Evolutionary conservation across 1,140 invertebrate genomes (phyloP), one percentile per base, ranked within the genome.

Genomic region (Listronotus oregonensis): DNA sequence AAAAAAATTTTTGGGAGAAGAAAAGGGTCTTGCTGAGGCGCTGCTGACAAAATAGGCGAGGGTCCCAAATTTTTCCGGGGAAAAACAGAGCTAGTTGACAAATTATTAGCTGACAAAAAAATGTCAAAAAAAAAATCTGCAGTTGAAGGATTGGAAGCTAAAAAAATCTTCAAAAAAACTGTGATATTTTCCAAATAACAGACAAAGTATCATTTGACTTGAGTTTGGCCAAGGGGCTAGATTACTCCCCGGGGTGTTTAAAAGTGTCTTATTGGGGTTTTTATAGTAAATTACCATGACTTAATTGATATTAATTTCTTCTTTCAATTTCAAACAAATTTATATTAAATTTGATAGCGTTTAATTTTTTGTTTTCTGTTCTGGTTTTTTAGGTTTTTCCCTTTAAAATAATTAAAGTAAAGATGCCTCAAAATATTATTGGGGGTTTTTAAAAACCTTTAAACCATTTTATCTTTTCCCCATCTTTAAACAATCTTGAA

Each of bases 241-340:
- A 99, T 83, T 99, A 99, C 80, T 99, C 99, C 74, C 98, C 11
- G 98, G 97, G 42, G 88, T 98, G 43, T 99, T 99, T 73, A 99
- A 95, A n/a, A n/a, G n/a, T n/a, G n/a, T n/a, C n/a, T n/a, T n/a
- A n/a, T n/a, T n/a, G n/a, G 37, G 14, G n/a, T n/a, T n/a, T n/a
- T n/a, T n/a, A n/a, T n/a, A n/a, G n/a, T n/a, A n/a, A n/a, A n/a
- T n/a, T n/a, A n/a, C n/a, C n/a, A n/a, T n/a, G n/a, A n/a, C n/a
- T n/a, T n/a, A n/a, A n/a, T n/a, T n/a, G n/a, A n/a, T n/a, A n/a
- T n/a, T n/a, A n/a, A n/a, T n/a, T n/a, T n/a, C n/a, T n/a, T n/a
- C n/a, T n/a, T n/a, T n/a, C n/a, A n/a, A n/a, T n/a, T n/a, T n/a
- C n/a, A n/a, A n/a, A n/a, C n/a, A n/a, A n/a, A n/a, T n/a, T n/a